phyloP scores from a whole-genome alignment of 2,888 invertebrate genomes.

The Apoderus coryli region DNA sequence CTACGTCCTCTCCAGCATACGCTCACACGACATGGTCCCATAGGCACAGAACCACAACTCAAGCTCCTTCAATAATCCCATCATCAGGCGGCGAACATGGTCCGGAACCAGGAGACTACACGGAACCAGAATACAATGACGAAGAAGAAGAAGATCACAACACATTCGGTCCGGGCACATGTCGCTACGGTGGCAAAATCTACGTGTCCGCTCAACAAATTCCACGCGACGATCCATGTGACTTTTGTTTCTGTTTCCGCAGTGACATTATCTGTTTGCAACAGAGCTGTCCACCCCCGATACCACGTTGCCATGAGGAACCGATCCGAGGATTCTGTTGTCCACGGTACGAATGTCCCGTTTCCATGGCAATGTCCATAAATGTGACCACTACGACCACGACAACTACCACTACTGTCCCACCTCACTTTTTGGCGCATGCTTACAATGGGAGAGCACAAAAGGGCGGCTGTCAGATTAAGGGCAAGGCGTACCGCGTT shows the following conservation, averaged over 20 bases:
- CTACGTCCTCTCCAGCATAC: too few relatives aligned
- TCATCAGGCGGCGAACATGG: too few relatives aligned
- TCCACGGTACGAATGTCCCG: conserved; percentile 86
- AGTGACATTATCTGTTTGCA: conserved; percentile 91
- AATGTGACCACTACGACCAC: conserved; percentile 79
- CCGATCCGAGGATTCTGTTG: conserved; percentile 90
- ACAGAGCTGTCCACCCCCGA: conserved; percentile 90
- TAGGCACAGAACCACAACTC: too few relatives aligned
- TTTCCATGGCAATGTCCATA: conserved; percentile 68
- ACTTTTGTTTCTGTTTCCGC: conserved; percentile 94
- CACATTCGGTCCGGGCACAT: conserved; percentile 75
- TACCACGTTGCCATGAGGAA: conserved; percentile 82
- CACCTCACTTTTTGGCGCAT: conserved; percentile 69
- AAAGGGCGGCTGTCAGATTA: conserved; percentile 71
- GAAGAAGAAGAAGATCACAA: conserved; percentile 65
- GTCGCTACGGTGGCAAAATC: conserved; percentile 81
- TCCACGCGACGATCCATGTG: conserved; percentile 86
- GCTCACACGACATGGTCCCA: too few relatives aligned
- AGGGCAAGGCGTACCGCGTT: conserved; percentile 70
- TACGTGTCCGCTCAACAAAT: conserved; percentile 92
- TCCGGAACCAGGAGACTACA: conserved; percentile 28
- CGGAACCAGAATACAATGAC: conserved; percentile 41
- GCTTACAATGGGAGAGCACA: conserved; percentile 62
- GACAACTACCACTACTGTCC: conserved; percentile 71
- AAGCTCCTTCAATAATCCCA: too few relatives aligned